Conservation (phyloP, 2,797 vertebrate species). For the Macropus fuliginosus region DNA sequence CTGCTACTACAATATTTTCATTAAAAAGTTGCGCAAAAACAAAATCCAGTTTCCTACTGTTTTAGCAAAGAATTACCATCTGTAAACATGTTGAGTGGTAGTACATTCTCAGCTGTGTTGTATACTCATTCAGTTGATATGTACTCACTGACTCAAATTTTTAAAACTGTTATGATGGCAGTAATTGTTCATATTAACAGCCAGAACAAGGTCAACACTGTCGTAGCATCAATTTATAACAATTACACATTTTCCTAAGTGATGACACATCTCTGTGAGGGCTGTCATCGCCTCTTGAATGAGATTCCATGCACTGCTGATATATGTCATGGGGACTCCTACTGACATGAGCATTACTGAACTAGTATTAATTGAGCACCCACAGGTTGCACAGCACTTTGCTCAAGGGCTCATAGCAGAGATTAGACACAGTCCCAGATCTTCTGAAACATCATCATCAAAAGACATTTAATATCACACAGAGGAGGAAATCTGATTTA, state of each 20-base stretch:
- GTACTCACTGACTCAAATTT: slow-evolving; percentile 15
- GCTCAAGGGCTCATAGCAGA: slow-evolving; percentile 33
- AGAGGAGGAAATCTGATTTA: slow-evolving; percentile 26
- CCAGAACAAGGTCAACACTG: slow-evolving; percentile 59
- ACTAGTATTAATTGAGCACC: neutral
- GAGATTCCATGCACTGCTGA: slow-evolving; percentile 13
- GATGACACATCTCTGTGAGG: slow-evolving; percentile 40
- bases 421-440: neutral
- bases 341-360: neutral
- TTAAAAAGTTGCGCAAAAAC: slow-evolving; percentile 26
- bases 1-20: neutral
- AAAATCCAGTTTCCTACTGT: slow-evolving; percentile 14
- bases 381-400: neutral
- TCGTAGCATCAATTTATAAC: slow-evolving; percentile 49
- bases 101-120: slow-evolving; percentile 41
- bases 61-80: slow-evolving; percentile 42
- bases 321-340: neutral
- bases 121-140: neutral
- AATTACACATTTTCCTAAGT: slow-evolving; percentile 60
- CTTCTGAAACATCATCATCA: slow-evolving; percentile 37
- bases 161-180: slow-evolving; percentile 17
- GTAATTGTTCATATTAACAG: slow-evolving; percentile 46
- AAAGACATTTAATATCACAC: slow-evolving; percentile 25
- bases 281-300: slow-evolving; percentile 44
- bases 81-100: neutral